A percentile compares a stretch with the other conserved stretches of the same genome.
Evolutionary conservation across 2,113 vertebrate species (phyloP).

Genomic region (Phalacrocorax carbo): DNA sequence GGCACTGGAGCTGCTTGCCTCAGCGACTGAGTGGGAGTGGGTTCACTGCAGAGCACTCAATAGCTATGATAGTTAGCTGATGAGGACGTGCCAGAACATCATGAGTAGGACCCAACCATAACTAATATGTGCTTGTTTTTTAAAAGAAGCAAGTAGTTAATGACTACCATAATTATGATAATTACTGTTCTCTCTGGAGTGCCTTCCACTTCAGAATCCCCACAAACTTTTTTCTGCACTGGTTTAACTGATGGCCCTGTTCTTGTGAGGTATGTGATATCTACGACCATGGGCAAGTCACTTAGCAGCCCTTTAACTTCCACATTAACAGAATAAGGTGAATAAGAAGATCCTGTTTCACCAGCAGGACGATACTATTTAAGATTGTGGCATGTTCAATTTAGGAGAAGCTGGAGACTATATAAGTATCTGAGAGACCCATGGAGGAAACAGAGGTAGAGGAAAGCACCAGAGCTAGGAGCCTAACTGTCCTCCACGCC

Average conservation of each 20-base stretch:
- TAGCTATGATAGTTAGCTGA: background rate
- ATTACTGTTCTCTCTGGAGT: background rate
- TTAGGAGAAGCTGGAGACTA: background rate
- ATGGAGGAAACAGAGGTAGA: background rate
- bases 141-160: background rate
- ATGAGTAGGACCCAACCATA: background rate
- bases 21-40: accelerated
- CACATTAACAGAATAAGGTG: background rate
- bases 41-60: background rate
- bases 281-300: background rate
- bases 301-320: background rate
- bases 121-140: background rate
- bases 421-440: background rate
- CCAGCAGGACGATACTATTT: background rate
- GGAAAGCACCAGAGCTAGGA: background rate
- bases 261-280: background rate
- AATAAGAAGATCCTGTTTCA: background rate
- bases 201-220: background rate
- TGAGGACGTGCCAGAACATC: background rate
- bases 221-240: background rate
- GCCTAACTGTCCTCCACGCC: background rate
- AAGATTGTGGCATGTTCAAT: background rate
- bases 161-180: background rate
- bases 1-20: background rate
- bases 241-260: background rate